phyloP scores from a whole-genome alignment of 2,888 invertebrate species.

The Escarpia spicata region DNA sequence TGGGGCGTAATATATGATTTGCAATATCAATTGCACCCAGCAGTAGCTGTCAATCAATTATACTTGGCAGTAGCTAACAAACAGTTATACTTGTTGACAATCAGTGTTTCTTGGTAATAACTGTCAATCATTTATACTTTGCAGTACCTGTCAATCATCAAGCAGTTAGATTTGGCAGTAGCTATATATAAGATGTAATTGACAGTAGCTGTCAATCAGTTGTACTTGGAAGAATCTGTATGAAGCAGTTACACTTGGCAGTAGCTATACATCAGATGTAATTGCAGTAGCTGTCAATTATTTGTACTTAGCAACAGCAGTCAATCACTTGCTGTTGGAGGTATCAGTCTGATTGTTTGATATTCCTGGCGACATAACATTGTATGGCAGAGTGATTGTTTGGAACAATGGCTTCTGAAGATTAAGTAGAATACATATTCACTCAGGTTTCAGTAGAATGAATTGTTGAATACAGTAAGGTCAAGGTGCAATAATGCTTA shows the following conservation, averaged over 20 bases:
- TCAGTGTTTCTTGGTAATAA: not conserved
- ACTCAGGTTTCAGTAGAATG: not conserved
- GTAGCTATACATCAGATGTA: too few species aligned
- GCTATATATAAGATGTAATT: too few species aligned
- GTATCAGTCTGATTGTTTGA: not conserved
- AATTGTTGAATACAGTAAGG: not conserved
- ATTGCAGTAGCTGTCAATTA: not conserved
- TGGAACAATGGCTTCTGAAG: not conserved
- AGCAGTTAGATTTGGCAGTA: too few species aligned
- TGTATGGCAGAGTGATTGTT: not conserved
- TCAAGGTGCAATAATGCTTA: not conserved
- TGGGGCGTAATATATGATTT: too few species aligned
- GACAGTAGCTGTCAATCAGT: too few species aligned
- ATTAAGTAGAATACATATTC: not conserved
- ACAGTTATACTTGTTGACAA: not conserved
- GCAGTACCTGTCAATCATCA: not conserved
- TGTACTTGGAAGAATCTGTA: too few species aligned
- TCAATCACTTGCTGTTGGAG: not conserved
- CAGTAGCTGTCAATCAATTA: too few species aligned
- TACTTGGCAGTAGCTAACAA: too few species aligned
- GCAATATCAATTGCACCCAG: too few species aligned
- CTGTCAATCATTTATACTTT: not conserved
- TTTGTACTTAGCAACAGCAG: not conserved
- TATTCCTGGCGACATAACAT: not conserved
- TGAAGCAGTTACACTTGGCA: too few species aligned